These are phyloP conservation scores for Melanostoma scalare DNA, from an alignment of 2,888 invertebrate genomes.

Conservation along the genomic window DNA sequence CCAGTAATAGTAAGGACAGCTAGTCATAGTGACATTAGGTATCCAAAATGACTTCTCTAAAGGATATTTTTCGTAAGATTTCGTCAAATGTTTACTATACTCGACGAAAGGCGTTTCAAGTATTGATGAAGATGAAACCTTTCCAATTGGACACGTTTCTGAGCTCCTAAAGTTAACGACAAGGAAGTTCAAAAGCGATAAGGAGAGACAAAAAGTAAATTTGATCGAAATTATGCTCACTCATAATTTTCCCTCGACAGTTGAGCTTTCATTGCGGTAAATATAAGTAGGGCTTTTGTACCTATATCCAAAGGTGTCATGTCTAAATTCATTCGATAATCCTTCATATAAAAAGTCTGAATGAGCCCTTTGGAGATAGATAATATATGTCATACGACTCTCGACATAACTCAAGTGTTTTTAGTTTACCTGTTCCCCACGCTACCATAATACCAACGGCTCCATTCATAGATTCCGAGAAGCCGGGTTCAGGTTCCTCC, in stretches of 20 bases:
- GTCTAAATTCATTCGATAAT: conserved; percentile 70
- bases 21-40: conserved; percentile 13
- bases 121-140: not conserved
- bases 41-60: conserved; percentile 40
- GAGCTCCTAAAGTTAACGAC: not conserved
- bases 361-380: conserved; percentile 10
- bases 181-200: not conserved
- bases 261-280: conserved; percentile 65
- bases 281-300: conserved; percentile 76
- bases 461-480: conserved; percentile 76
- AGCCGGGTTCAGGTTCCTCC: conserved; percentile 77
- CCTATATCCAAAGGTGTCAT: conserved; percentile 77
- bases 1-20: conserved; percentile 1
- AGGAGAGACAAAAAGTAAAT: not conserved
- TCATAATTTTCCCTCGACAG: conserved; percentile 73
- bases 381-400: not conserved
- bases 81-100: not conserved
- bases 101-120: not conserved
- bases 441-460: conserved; percentile 77
- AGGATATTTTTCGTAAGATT: not conserved
- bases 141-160: not conserved
- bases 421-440: conserved; percentile 74
- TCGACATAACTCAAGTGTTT: not conserved
- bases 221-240: too few species aligned
- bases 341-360: not conserved